Base-by-base conservation (phyloP, 2,797 vertebrate species). In the Kryptolebias ocellatus region DNA sequence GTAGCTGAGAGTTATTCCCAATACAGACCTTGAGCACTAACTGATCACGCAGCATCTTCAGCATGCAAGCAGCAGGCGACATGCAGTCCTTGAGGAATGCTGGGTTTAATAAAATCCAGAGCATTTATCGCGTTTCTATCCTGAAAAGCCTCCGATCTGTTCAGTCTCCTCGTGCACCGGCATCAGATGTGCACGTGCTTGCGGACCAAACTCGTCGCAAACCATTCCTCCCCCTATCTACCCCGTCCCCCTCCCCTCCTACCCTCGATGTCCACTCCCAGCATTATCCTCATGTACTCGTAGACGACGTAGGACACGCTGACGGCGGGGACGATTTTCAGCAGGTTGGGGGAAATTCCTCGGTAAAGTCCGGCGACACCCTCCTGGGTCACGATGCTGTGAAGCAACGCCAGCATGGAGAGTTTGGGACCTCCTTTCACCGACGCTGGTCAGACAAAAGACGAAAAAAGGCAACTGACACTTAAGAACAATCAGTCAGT, bases 301-400 rank as follows among this genome's bases (percentile, higher is more conserved):
- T 99, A 99, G 20, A 96, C 97, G 10, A 97, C 97, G 4, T 99
- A 99, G 74, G 98, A 99, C 92, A 99, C 95, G 86, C 95, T 98
- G 75, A 99, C 98, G 1, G 98, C 98, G 0, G 98, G 98, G 72
- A 99, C 93, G 84, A 99, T 96, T 75, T 99, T 99, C 87, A 99
- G 94, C 89, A 99, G 95, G 91, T 99, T 99, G n/a, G 98, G 98
- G 34, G 96, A 95, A 80, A 99, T 97, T 75, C 98, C 98, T 61
- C 96, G 90, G 74, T 99, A 99, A 65, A 99, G 96, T 78, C 98
- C 98, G 2, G 90, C 49, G 27, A 96, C 45, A 1, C 98, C 98
- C 81, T 99, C 98, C 72, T 95, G 92, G 54, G 92, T 93, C 80
- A 99, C 52, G 18, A 99, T 98, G 84, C 87, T 94, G 77, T 65